Base-by-base conservation (phyloP, 2,113 vertebrate species). In the Acanthochromis polyacanthus region DNA sequence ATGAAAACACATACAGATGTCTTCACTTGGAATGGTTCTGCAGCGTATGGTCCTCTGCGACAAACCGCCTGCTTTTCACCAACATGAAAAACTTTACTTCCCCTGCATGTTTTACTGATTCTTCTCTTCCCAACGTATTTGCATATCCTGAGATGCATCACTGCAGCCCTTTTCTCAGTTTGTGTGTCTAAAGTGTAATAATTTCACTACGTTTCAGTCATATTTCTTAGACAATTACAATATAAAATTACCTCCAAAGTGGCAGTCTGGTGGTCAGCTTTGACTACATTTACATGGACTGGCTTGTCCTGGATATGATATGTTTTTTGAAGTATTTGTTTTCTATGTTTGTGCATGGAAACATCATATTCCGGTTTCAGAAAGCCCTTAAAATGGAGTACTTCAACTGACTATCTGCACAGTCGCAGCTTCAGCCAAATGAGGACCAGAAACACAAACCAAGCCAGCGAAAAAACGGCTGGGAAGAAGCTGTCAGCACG, bases 1-100 rank as follows among this genome's bases (percentile, higher is more conserved):
- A 73, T 63, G 63, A 51, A 77, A 82, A 28, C 70, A 46, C 75
- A 76, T 78, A 56, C 82, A 75, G 61, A 83, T 80, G 70, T 73
- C 45, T 73, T 52, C n/a, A 48, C 64, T 65, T 38, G 58, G 30
- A 72, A 36, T 15, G 45, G 60, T 52, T 84, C 45, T 56, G 67
- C 78, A 68, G 63, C 10, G 2, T 52, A 30, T 30, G 65, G 69
- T 77, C 71, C 28, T 78, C 72, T 52, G 9, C 48, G 56, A 25
- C 22, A 58, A 43, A 70, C 58, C 57, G 5, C 52, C 32, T 36
- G 32, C 32, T 36, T 36, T 10, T 36, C 32, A 36, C 32, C 32
- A 36, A 36, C 32, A 36, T 9, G 14, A 43, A 15, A 43, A 43
- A 43, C 40, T 15, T 15, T 43, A 12, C 12, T 65, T 70, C 36